Evolutionary conservation across 2,888 invertebrate species (phyloP).

Genomic region (Marasmarcha lunaedactyla): DNA sequence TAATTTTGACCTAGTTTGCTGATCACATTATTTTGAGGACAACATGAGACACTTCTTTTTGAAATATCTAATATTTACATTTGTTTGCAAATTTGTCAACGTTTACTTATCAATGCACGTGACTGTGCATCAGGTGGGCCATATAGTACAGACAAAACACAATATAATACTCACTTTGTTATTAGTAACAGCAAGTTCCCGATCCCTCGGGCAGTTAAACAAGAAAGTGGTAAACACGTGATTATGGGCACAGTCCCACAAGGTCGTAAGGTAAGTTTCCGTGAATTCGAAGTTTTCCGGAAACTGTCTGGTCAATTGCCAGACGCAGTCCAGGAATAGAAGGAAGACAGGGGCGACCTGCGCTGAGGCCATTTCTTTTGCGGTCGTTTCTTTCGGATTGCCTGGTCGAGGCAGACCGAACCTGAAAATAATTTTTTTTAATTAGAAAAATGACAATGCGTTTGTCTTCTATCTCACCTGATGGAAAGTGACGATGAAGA

Average conservation of each 20-base stretch:
- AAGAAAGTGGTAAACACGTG: slow-evolving; percentile 94
- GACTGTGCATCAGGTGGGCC: no score
- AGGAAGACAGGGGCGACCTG: slow-evolving; percentile 83
- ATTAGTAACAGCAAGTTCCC: slow-evolving; percentile 73
- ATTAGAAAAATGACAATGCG: no score
- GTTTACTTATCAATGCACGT: no score
- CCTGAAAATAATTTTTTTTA: slow-evolving; percentile 49
- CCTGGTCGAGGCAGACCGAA: slow-evolving; percentile 76
- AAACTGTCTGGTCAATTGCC: slow-evolving; percentile 91
- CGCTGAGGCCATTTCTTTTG: slow-evolving; percentile 41
- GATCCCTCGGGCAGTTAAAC: slow-evolving; percentile 86
- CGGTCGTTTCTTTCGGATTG: slow-evolving; percentile 56
- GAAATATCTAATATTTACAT: no score
- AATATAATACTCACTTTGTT: no score
- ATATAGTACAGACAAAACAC: no score
- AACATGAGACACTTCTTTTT: no score
- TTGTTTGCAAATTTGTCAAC: no score
- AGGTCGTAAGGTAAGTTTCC: slow-evolving; percentile 89
- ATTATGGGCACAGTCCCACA: slow-evolving; percentile 91
- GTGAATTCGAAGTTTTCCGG: slow-evolving; percentile 92
- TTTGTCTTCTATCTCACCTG: no score
- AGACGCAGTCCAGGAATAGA: slow-evolving; percentile 92
- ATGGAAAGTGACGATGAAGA: no score
- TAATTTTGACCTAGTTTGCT: no score
- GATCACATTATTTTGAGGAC: no score